Conservation (phyloP, 2,113 vertebrate species). For the Felis catus region DNA sequence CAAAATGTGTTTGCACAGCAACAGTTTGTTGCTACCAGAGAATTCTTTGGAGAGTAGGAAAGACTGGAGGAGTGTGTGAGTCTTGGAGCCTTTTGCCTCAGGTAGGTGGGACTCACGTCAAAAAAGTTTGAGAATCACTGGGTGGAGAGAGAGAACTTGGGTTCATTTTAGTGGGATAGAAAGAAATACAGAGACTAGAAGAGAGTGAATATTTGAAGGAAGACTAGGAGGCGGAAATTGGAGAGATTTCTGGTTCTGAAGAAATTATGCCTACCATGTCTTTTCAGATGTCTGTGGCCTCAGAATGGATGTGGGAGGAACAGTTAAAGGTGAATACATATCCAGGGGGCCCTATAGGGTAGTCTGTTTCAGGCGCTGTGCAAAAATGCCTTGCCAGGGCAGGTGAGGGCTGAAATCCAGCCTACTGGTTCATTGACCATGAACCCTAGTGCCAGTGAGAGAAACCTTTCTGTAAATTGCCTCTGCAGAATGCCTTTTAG, state of each 20-base stretch:
- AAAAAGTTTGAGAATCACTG: neutral
- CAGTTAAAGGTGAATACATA: neutral
- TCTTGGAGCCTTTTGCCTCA: neutral
- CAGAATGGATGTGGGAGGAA: neutral
- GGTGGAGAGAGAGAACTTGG: neutral
- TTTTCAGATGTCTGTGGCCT: neutral
- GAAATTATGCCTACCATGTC: neutral
- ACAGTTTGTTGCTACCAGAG: neutral
- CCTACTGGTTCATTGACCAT: neutral
- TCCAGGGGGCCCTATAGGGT: neutral
- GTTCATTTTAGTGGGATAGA: neutral
- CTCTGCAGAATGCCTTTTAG: conserved; percentile 1
- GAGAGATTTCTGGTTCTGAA: neutral
- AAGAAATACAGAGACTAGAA: conserved; percentile 21
- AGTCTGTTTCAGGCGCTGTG: neutral
- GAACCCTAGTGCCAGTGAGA: neutral
- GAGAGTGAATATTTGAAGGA: neutral
- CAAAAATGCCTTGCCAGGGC: neutral
- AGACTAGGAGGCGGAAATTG: neutral
- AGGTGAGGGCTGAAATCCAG: neutral
- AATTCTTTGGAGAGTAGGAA: conserved; percentile 38
- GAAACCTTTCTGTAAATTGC: neutral
- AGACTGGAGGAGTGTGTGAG: neutral
- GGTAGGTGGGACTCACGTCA: neutral
- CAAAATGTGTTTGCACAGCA: neutral